Evolutionary conservation across 1,140 invertebrate species (phyloP).

Genomic region (Drosophila cardini): DNA sequence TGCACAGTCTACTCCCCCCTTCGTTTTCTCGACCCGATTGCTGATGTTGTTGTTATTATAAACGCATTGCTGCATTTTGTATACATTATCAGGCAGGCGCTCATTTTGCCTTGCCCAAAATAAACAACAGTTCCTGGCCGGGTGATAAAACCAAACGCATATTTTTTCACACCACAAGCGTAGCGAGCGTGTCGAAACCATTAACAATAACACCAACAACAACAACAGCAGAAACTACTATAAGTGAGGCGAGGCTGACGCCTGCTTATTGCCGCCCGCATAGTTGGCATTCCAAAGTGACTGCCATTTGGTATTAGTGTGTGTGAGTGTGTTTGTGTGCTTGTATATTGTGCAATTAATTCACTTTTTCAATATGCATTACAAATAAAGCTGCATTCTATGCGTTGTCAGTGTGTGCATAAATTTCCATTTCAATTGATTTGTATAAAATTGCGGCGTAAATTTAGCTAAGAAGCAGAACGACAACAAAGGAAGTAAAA

Average conservation of each 20-base stretch:
- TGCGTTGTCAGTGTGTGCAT: constrained; percentile 39
- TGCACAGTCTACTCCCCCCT: neutral
- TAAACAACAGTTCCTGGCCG: constrained; percentile 50
- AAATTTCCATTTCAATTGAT: constrained; percentile 68
- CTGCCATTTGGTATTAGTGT: constrained; percentile 38
- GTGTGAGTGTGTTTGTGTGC: constrained; percentile 25
- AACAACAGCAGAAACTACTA: constrained; percentile 39
- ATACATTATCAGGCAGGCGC: constrained; percentile 66
- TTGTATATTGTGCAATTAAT: constrained; percentile 78
- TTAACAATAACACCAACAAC: constrained; percentile 62
- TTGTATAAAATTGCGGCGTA: constrained; percentile 46
- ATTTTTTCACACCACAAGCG: constrained; percentile 74
- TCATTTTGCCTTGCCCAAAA: constrained; percentile 50
- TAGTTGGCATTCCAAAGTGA: constrained; percentile 72
- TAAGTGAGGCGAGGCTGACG: constrained; percentile 59
- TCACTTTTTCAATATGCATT: constrained; percentile 72
- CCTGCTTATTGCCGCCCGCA: constrained; percentile 60
- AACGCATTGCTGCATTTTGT: constrained; percentile 71
- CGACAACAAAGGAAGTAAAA: constrained; percentile 13
- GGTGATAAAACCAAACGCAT: constrained; percentile 79
- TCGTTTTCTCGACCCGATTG: constrained; percentile 4
- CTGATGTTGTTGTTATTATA: constrained; percentile 48
- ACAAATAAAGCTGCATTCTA: constrained; percentile 37
- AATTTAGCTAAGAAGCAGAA: constrained; percentile 13
- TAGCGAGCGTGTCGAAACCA: constrained; percentile 61